Conservation (phyloP, 2,797 vertebrate genomes). For the Crenichthys baileyi region DNA sequence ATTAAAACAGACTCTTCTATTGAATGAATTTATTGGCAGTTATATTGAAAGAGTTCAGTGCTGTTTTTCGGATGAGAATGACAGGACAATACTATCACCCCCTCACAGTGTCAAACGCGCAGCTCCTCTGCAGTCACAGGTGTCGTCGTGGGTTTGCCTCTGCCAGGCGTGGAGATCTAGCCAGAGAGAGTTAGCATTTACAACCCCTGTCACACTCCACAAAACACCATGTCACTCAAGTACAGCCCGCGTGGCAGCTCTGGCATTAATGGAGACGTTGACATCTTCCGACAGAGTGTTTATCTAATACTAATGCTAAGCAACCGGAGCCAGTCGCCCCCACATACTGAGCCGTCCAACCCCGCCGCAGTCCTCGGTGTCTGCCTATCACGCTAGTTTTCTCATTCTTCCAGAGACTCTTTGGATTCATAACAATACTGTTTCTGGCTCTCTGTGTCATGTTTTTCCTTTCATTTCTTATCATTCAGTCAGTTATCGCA, state of each 20-base stretch:
- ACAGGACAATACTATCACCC: constrained; percentile 58
- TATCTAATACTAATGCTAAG: constrained; percentile 81
- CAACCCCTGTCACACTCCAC: constrained; percentile 80
- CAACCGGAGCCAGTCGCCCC: constrained; percentile 72
- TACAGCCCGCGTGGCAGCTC: constrained; percentile 76
- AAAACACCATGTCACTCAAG: constrained; percentile 81
- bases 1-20: constrained; percentile 9
- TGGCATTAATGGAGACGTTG: constrained; percentile 82
- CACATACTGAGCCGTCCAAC: constrained; percentile 68
- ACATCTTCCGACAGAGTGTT: constrained; percentile 82
- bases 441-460: constrained; percentile 61
- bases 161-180: constrained; percentile 66
- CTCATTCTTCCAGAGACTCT: constrained; percentile 68
- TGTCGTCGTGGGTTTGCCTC: constrained; percentile 65
- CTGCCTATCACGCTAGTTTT: constrained; percentile 61
- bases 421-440: constrained; percentile 69
- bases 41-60: constrained; percentile 6
- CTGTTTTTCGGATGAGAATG: constrained; percentile 24
- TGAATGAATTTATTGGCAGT: constrained; percentile 7
- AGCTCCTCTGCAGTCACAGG: constrained; percentile 62
- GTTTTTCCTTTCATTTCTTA: constrained; percentile 43
- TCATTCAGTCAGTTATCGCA: constrained; percentile 49
- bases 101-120: constrained; percentile 59
- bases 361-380: constrained; percentile 59
- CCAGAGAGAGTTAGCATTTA: constrained; percentile 79